Base-by-base conservation (phyloP, 2,113 vertebrate species). In the Oryctolagus cuniculus region DNA sequence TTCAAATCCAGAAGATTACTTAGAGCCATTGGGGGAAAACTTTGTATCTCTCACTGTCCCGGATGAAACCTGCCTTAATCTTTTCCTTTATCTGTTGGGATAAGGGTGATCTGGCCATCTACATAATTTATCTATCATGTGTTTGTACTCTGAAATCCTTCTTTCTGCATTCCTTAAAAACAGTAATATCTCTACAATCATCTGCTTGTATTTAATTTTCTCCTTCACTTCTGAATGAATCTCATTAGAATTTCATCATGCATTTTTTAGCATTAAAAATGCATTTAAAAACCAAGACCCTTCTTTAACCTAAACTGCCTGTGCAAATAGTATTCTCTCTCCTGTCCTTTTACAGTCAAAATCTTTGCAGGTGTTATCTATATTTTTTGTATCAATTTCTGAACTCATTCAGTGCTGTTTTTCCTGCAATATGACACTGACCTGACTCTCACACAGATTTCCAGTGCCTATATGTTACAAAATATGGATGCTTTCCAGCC, bases 1-100 rank as follows among this genome's bases (percentile, higher is more conserved):
- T 21, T 86, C 44, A 77, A 53, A 89, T 77, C 7, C 17, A 93
- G 38, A 87, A 70, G 25, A 93, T 91, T 95, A 70, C 53, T 67
- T 89, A 72, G 87, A 90, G 44, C 2, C 55, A 44, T 12, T 51
- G 29, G 4, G 6, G 5, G 4, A 69, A 84, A 80, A 21, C 21
- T 73, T 44, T 78, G 16, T n/a, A 69, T 4, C 77, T 86, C 10
- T 87, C 72, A 67, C 4, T 73, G 19, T 34, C 11, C 1, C 27
- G 27, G 4, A 5, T 87, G 69, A 1, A 81, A 53, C 17, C 5
- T n/a, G 8, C 34, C 34, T 69, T 21, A 0, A 51, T 34, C 38
- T 84, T 96, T 66, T n/a, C 31, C 70, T 31, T 86, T 16, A 49
- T 77, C 22, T 91, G 15, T 38, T 49, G 66, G n/a, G 3, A 27